phyloP scores from a whole-genome alignment of 2,113 vertebrate species.

The Phalacrocorax aristotelis region DNA sequence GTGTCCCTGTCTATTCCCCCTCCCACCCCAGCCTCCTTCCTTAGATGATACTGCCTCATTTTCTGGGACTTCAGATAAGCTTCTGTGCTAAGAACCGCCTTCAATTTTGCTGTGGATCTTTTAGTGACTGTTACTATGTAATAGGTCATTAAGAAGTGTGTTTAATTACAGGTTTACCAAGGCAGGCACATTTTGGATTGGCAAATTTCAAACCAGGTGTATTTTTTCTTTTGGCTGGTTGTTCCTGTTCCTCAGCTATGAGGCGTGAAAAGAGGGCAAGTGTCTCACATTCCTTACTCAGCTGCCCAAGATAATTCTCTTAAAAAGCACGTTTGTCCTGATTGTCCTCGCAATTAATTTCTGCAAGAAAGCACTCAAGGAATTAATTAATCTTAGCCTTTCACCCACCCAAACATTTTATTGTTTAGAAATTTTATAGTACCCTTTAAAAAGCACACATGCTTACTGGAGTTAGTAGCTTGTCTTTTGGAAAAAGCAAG shows the following conservation, averaged over 20 bases:
- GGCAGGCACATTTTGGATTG: not conserved
- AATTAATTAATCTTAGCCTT: conserved; percentile 46
- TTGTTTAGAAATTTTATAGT: not conserved
- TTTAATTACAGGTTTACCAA: conserved; percentile 40
- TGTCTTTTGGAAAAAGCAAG: not conserved
- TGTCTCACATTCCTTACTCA: not conserved
- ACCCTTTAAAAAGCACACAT: not conserved
- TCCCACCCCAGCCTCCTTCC: too few species aligned
- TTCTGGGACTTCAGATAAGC: not conserved
- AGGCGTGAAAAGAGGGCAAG: not conserved
- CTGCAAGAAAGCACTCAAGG: conserved; percentile 10
- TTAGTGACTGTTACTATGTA: not conserved
- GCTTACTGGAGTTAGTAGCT: not conserved
- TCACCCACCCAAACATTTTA: not conserved
- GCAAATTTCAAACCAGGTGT: conserved; percentile 20
- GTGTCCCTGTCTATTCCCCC: too few species aligned
- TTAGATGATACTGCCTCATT: not conserved
- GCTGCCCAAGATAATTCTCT: not conserved
- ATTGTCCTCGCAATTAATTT: conserved; percentile 36
- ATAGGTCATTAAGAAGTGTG: not conserved
- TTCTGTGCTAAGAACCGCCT: not conserved
- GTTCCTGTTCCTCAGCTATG: not conserved
- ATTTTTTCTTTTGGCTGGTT: conserved; percentile 16
- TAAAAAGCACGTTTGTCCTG: not conserved
- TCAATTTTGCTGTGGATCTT: not conserved